Conservation (phyloP, 1,140 invertebrate species). For the Aphidius gifuensis region DNA sequence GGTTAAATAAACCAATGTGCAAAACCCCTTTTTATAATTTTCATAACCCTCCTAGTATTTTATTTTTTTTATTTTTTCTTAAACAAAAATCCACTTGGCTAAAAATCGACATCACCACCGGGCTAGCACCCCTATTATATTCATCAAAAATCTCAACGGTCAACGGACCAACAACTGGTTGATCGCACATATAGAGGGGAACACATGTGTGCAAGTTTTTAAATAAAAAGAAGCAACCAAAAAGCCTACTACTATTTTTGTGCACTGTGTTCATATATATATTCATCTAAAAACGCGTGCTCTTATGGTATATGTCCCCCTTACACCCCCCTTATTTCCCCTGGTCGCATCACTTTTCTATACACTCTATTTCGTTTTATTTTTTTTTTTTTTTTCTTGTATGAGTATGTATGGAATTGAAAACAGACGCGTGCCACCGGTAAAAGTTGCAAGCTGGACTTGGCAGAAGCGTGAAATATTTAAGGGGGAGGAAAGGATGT, state of each 20-base stretch:
- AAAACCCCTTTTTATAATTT: not conserved
- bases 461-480: slow-evolving; percentile 12
- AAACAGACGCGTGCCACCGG: slow-evolving; percentile 44
- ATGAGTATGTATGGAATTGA: slow-evolving; percentile 21
- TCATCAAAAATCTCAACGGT: slow-evolving; percentile 23
- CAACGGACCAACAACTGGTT: slow-evolving; percentile 18
- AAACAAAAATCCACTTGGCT: slow-evolving; percentile 22
- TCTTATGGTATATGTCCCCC: slow-evolving; percentile 14
- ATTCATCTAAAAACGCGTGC: slow-evolving; percentile 13
- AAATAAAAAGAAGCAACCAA: slow-evolving; percentile 21
- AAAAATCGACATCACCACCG: slow-evolving; percentile 5
- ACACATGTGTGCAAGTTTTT: slow-evolving; percentile 18
- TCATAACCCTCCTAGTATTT: not conserved
- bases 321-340: slow-evolving; percentile 12
- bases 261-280: slow-evolving; percentile 16
- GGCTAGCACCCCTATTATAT: slow-evolving; percentile 14
- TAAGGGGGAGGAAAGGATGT: slow-evolving; percentile 11
- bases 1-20: not conserved
- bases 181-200: slow-evolving; percentile 11
- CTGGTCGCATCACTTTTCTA: slow-evolving; percentile 9
- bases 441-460: slow-evolving; percentile 41
- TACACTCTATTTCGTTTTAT: not conserved
- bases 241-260: slow-evolving; percentile 2
- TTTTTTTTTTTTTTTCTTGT: slow-evolving; percentile 18
- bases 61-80: too few relatives aligned